These are phyloP conservation scores for Eumerus sabulonum DNA, from an alignment of 2,888 invertebrate genomes.

Conservation along the genomic window DNA sequence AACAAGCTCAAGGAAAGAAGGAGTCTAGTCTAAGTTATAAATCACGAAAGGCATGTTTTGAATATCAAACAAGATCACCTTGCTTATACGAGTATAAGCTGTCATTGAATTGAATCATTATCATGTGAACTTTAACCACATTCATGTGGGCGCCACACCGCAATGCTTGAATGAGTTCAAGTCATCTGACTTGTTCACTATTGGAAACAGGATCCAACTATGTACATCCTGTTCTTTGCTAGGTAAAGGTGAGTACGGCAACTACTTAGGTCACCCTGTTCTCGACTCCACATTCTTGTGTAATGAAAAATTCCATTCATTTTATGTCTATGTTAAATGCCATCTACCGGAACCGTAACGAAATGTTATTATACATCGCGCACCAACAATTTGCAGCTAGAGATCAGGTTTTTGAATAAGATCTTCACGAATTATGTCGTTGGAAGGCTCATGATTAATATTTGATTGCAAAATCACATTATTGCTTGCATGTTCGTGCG, in stretches of 20 bases:
- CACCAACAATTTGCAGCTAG: conserved; percentile 22
- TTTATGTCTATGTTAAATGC: conserved; percentile 57
- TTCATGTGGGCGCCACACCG: no score
- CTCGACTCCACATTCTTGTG: not conserved
- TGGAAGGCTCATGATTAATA: conserved; percentile 47
- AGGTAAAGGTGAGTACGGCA: conserved; percentile 55
- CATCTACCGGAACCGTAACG: conserved; percentile 50
- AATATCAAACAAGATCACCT: no score
- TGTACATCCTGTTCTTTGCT: conserved; percentile 54
- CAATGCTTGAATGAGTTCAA: no score
- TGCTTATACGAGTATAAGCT: no score
- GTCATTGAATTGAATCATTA: no score
- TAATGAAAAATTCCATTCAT: conserved; percentile 40
- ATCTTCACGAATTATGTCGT: conserved; percentile 28
- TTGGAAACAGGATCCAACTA: conserved; percentile 19
- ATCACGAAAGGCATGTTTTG: no score
- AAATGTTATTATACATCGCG: not conserved
- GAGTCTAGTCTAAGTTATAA: no score
- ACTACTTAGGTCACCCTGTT: not conserved
- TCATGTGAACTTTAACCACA: no score
- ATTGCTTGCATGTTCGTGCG: conserved; percentile 29
- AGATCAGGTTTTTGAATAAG: conserved; percentile 40
- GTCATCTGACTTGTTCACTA: not conserved
- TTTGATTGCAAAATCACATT: conserved; percentile 43
- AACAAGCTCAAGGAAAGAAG: no score